Percentiles rank a stretch among this genome's conserved stretches.
phyloP scores from a whole-genome alignment of 2,113 vertebrate genomes.

The Gymnogyps californianus region DNA sequence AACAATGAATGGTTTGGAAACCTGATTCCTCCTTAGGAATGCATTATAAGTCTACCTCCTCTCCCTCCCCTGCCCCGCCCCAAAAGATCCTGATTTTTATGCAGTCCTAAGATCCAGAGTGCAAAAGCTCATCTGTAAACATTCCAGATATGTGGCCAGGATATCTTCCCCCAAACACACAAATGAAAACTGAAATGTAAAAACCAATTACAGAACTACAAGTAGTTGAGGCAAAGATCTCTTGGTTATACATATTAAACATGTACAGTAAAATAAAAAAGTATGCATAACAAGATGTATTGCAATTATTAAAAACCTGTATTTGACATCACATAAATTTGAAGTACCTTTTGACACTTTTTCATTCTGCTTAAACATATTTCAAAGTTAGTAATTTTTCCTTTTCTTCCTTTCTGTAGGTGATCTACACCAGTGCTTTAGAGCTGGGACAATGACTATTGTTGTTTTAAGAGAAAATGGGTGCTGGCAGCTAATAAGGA shows the following conservation, averaged over 20 bases:
- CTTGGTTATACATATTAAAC: background rate
- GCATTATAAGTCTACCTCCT: background rate
- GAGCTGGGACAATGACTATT: background rate
- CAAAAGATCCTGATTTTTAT: background rate
- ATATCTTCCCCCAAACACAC: background rate
- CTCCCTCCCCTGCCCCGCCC: background rate
- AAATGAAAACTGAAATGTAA: background rate
- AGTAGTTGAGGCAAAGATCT: background rate
- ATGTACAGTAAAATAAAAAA: background rate
- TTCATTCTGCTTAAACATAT: background rate
- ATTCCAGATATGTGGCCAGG: background rate
- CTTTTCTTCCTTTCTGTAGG: conserved; percentile 39
- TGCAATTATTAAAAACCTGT: background rate
- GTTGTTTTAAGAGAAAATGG: background rate
- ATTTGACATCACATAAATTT: background rate
- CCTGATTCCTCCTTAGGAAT: background rate
- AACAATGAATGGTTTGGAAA: background rate
- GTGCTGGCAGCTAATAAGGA: background rate
- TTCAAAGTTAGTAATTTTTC: background rate
- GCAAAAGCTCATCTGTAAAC: background rate
- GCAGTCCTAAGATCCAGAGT: background rate
- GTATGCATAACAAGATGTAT: background rate
- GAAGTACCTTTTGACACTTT: background rate
- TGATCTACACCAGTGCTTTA: background rate
- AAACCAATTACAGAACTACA: background rate